Percentiles rank a stretch among this genome's conserved stretches.
These are phyloP conservation scores for Dexiosoma caninum DNA, from an alignment of 2,888 invertebrate species.

Conservation along the genomic window DNA sequence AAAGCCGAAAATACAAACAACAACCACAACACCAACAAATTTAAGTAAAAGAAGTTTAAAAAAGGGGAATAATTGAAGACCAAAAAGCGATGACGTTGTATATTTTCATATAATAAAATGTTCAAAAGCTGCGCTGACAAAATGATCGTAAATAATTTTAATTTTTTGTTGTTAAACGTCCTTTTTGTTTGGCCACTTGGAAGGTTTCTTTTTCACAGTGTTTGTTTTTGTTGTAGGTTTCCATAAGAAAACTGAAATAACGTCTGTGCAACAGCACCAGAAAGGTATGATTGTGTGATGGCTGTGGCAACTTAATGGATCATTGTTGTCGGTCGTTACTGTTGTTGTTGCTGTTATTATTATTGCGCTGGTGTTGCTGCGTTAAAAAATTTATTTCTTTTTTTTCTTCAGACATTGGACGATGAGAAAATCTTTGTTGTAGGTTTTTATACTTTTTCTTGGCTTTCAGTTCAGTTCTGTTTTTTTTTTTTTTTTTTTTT, in stretches of 20 bases:
- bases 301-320: slow-evolving; percentile 47
- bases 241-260: background rate
- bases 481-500: slow-evolving; percentile 3
- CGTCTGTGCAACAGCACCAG: slow-evolving; percentile 19
- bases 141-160: slow-evolving; percentile 77
- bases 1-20: slow-evolving; percentile 10
- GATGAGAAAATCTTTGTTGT: slow-evolving; percentile 51
- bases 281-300: slow-evolving; percentile 29
- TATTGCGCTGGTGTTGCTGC: slow-evolving; percentile 37
- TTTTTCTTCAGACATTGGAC: slow-evolving; percentile 34
- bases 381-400: slow-evolving; percentile 10
- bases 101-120: slow-evolving; percentile 37
- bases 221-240: slow-evolving; percentile 46
- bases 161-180: slow-evolving; percentile 61
- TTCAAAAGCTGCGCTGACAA: slow-evolving; percentile 70
- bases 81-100: slow-evolving; percentile 39
- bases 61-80: slow-evolving; percentile 25
- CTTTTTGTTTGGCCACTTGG: slow-evolving; percentile 52
- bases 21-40: no score
- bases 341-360: slow-evolving; percentile 3
- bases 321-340: slow-evolving; percentile 11
- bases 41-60: background rate
- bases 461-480: no score
- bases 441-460: slow-evolving; percentile 7
- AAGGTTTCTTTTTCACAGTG: slow-evolving; percentile 30